Evolutionary conservation across 2,888 invertebrate genomes (phyloP).

Genomic region (Syrphus vitripennis): DNA sequence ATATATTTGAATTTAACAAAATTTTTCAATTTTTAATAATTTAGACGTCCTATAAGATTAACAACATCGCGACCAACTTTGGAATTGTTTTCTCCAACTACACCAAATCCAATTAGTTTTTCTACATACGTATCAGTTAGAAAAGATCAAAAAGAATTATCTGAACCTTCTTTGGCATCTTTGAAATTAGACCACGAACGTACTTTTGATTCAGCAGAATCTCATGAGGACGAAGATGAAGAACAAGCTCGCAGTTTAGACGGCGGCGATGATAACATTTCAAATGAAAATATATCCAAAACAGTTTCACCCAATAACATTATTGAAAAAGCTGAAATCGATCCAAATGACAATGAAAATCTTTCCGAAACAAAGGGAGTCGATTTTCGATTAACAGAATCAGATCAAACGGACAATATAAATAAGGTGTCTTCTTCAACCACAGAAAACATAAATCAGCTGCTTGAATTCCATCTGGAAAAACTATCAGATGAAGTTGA

Average conservation of each 20-base stretch:
- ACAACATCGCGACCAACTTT: slow-evolving; percentile 76
- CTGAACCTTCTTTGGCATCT: slow-evolving; percentile 78
- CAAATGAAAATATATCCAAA: slow-evolving; percentile 67
- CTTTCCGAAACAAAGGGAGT: slow-evolving; percentile 17
- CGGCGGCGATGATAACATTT: slow-evolving; percentile 72
- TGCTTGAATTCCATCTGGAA: slow-evolving; percentile 79
- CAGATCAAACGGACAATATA: slow-evolving; percentile 54
- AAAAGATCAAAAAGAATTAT: slow-evolving; percentile 73
- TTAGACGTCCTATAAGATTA: slow-evolving; percentile 79
- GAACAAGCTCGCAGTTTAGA: slow-evolving; percentile 72
- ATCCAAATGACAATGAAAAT: slow-evolving; percentile 45
- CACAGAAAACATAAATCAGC: slow-evolving; percentile 76
- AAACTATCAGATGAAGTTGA: slow-evolving; percentile 80
- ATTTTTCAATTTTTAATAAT: slow-evolving; percentile 31
- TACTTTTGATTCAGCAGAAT: slow-evolving; percentile 72
- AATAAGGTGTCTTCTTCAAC: slow-evolving; percentile 47
- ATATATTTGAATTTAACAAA: slow-evolving; percentile 55
- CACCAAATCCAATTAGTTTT: slow-evolving; percentile 77
- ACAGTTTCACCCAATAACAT: slow-evolving; percentile 27
- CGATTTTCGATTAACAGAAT: slow-evolving; percentile 14
- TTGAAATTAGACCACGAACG: slow-evolving; percentile 78
- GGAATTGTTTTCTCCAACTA: slow-evolving; percentile 75
- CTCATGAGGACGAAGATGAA: slow-evolving; percentile 27
- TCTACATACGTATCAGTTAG: slow-evolving; percentile 76
- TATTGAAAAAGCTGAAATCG: slow-evolving; percentile 44